These are phyloP conservation scores for Parascotia fuliginaria DNA, from an alignment of 2,888 invertebrate genomes.

Conservation along the genomic window DNA sequence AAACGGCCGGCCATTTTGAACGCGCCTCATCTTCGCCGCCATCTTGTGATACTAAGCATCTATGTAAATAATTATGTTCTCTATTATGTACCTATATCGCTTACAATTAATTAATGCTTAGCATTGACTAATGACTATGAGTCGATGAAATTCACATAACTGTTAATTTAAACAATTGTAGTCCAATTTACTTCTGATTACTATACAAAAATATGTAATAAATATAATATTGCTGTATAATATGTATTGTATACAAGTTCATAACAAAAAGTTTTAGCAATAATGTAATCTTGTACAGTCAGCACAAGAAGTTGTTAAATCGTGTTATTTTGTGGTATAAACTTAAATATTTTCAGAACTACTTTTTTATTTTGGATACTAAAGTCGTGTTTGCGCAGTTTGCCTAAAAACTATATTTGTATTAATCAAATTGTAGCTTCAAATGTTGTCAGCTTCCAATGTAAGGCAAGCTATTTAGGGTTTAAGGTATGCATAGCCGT, in stretches of 20 bases:
- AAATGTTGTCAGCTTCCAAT: conserved; percentile 6
- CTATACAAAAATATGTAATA: conserved; percentile 18
- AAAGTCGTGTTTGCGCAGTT: background rate
- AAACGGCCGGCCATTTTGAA: conserved; percentile 82
- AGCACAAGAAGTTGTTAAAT: conserved; percentile 14
- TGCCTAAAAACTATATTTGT: background rate
- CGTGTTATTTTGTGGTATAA: no score
- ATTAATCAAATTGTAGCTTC: no score
- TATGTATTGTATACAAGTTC: conserved; percentile 19
- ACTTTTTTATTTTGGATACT: no score
- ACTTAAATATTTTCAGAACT: no score
- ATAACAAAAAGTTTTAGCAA: conserved; percentile 11
- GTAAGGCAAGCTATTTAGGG: conserved; percentile 13
- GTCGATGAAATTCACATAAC: conserved; percentile 37
- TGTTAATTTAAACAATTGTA: conserved; percentile 29
- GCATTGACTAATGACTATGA: conserved; percentile 47
- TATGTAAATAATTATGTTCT: conserved; percentile 70
- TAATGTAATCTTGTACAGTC: conserved; percentile 6
- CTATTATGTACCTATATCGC: conserved; percentile 57
- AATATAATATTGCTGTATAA: conserved; percentile 23
- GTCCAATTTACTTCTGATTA: conserved; percentile 17
- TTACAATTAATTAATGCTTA: conserved; percentile 51
- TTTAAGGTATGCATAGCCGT: background rate
- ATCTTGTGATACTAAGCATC: conserved; percentile 66
- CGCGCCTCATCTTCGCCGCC: conserved; percentile 58